phyloP scores from a whole-genome alignment of 2,888 invertebrate genomes.

The Tiliacea citrago region DNA sequence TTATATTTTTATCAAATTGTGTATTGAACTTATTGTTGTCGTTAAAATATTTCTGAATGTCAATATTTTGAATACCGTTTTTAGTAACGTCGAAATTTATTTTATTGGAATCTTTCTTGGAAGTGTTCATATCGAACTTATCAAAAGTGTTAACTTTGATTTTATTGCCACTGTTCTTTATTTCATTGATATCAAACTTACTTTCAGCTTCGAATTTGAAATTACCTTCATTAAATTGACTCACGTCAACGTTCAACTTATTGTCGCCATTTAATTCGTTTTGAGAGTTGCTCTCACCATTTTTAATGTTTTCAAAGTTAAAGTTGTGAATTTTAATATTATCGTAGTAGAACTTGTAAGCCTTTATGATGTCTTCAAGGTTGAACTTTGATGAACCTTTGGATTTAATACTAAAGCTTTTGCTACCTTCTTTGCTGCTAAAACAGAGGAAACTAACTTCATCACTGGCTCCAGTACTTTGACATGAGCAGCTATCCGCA shows the following conservation, averaged over 20 bases:
- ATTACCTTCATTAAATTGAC: background rate
- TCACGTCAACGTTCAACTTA: slow-evolving; percentile 9
- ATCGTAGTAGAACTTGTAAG: slow-evolving; percentile 24
- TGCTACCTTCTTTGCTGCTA: slow-evolving; percentile 28
- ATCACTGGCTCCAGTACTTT: slow-evolving; percentile 2
- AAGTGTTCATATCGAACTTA: slow-evolving; percentile 16
- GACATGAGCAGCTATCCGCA: slow-evolving; percentile 14
- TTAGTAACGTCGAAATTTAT: background rate
- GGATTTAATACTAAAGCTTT: slow-evolving; percentile 29
- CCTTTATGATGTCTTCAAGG: slow-evolving; percentile 33
- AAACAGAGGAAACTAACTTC: slow-evolving; percentile 31
- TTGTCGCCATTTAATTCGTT: background rate
- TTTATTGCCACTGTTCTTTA: slow-evolving; percentile 10
- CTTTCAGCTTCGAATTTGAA: background rate
- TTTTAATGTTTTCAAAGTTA: slow-evolving; percentile 16
- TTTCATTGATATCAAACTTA: slow-evolving; percentile 19
- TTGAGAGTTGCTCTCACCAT: background rate
- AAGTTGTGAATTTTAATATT: background rate
- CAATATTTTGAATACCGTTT: background rate
- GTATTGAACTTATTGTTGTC: background rate
- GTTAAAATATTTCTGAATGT: slow-evolving; percentile 8
- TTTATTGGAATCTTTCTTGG: background rate
- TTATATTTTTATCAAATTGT: background rate
- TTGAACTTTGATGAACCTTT: slow-evolving; percentile 21
- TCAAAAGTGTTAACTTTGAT: slow-evolving; percentile 6